Percentiles rank a stretch among this genome's conserved stretches.
Conservation (phyloP, 2,113 vertebrate species). For the Alces alces region DNA sequence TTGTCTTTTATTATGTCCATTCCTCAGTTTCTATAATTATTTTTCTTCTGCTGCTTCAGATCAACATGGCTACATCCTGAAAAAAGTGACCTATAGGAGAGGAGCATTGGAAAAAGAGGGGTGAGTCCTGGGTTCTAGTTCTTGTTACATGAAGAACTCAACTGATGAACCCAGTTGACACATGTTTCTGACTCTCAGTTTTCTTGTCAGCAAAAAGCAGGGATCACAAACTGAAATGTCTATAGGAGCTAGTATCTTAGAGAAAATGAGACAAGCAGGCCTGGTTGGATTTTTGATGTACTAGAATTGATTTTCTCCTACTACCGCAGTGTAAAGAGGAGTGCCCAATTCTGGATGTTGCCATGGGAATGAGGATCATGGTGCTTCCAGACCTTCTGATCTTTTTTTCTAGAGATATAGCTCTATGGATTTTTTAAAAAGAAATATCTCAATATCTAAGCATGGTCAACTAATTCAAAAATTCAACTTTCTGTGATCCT, state of each 20-base stretch:
- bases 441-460: background rate
- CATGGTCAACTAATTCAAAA: constrained; percentile 22
- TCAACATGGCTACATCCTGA: background rate
- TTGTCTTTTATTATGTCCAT: background rate
- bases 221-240: background rate
- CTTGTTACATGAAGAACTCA: background rate
- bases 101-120: background rate
- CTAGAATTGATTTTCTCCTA: background rate
- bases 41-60: background rate
- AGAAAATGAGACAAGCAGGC: background rate
- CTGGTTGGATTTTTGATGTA: background rate
- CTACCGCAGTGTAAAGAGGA: background rate
- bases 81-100: background rate
- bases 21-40: background rate
- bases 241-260: background rate
- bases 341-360: background rate
- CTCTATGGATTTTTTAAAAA: background rate
- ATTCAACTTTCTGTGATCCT: constrained; percentile 48
- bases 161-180: background rate
- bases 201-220: background rate
- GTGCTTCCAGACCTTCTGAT: background rate
- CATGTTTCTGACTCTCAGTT: background rate
- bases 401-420: background rate
- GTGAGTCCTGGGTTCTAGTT: background rate
- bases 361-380: background rate